Percentiles rank a stretch among this genome's conserved stretches.
These are phyloP conservation scores for Orgyia antiqua DNA, from an alignment of 2,888 invertebrate species.

Conservation along the genomic window DNA sequence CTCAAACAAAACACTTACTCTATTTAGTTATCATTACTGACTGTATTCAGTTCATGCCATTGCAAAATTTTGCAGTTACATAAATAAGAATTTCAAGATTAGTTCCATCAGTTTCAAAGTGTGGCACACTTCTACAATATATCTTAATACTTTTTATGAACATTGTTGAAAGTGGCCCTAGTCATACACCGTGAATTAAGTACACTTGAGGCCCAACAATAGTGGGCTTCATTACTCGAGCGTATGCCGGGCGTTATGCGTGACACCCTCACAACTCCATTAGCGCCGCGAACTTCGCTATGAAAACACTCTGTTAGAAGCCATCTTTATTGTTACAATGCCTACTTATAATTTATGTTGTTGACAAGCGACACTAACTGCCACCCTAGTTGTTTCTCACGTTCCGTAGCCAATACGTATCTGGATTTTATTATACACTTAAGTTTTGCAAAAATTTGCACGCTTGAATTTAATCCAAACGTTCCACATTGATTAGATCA, in stretches of 20 bases:
- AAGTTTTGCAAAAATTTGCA: constrained; percentile 14
- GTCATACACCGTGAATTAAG: constrained; percentile 58
- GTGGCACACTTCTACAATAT: constrained; percentile 21
- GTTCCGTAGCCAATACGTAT: constrained; percentile 41
- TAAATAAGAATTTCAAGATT: constrained; percentile 19
- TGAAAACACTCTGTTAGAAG: constrained; percentile 63
- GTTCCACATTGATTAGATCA: background rate
- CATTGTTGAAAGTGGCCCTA: constrained; percentile 40
- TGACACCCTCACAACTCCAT: constrained; percentile 65
- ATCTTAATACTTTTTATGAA: constrained; percentile 42
- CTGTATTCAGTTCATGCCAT: too few species aligned
- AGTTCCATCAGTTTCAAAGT: constrained; percentile 23
- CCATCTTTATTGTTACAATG: constrained; percentile 63
- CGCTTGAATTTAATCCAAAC: constrained; percentile 3
- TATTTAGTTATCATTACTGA: too few species aligned
- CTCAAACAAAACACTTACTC: too few species aligned
- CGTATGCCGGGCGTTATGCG: constrained; percentile 68
- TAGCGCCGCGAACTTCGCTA: constrained; percentile 59
- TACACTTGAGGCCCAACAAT: constrained; percentile 66
- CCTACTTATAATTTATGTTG: constrained; percentile 68
- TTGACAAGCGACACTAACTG: constrained; percentile 66
- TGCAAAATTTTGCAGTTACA: too few species aligned
- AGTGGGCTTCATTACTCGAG: constrained; percentile 66
- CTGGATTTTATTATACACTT: constrained; percentile 58
- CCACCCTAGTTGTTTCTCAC: constrained; percentile 39